Evolutionary conservation across 1,140 invertebrate species (phyloP), one percentile per base, ranked within the genome.

Genomic region (Kradibia gibbosae): DNA sequence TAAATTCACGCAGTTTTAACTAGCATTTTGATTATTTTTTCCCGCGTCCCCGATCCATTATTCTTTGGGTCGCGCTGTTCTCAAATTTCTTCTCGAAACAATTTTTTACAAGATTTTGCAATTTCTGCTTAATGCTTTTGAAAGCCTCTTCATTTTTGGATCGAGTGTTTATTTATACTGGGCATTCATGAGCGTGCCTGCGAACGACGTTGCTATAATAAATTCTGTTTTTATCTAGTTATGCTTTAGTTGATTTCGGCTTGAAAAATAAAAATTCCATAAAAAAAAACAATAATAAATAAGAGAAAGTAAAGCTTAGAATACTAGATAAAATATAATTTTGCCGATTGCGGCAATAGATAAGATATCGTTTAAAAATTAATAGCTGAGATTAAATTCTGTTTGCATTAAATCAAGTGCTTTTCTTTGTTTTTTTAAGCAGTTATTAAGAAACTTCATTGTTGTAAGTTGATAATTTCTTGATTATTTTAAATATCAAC

Each of bases 1-100:
- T 75, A 25, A 1, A 31, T 15, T 75, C 42, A 55, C 34, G 17
- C 25, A 71, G 71, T 25, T 20, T 25, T 39, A 39, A 13, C 45
- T n/a, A n/a, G n/a, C n/a, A n/a, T n/a, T n/a, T n/a, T n/a, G n/a
- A 73, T 73, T 73, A 31, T 73, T 28, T 53, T 50, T 39, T 67
- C 62, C n/a, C 3, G 10, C 15, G 13, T n/a, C 0, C 53, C 13
- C 25, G 36, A 15, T 15, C 22, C 3, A 50, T 78, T 67, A n/a
- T 78, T 22, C 28, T 13, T 39, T 13, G 31, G 0, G 20, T 1
- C 13, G 31, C 28, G 17, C 10, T 31, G 31, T 74, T 57, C 22
- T 25, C 22, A n/a, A 28, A 45, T 7, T n/a, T n/a, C n/a, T n/a
- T n/a, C n/a, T n/a, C n/a, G n/a, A n/a, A n/a, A n/a, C n/a, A 17